phyloP scores from a whole-genome alignment of 2,113 vertebrate species.

The Collichthys lucidus region DNA sequence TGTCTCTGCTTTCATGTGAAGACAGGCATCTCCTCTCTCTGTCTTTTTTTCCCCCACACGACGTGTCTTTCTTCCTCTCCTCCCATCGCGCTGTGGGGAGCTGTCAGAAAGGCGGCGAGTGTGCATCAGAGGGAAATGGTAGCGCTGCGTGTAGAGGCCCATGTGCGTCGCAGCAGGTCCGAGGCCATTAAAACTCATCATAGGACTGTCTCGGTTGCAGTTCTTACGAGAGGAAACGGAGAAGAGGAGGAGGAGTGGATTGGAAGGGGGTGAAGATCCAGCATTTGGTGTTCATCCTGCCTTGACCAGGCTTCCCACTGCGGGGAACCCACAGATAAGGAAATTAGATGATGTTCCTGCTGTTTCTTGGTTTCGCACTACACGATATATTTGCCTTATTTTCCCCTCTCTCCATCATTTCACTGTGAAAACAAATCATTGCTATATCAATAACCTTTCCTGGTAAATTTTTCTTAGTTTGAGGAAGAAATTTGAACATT shows the following conservation, averaged over 20 bases:
- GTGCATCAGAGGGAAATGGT: constrained; percentile 41
- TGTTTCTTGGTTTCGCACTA: background rate
- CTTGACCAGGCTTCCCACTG: background rate
- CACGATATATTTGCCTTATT: background rate
- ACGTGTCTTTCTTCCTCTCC: constrained; percentile 22
- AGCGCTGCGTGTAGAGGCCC: constrained; percentile 38
- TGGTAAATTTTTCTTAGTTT: background rate
- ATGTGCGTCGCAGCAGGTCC: constrained; percentile 50
- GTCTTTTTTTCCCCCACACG: too few species aligned
- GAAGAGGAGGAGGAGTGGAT: constrained; percentile 30
- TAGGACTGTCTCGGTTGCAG: constrained; percentile 45
- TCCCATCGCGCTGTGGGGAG: constrained; percentile 33
- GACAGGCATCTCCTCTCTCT: too few species aligned
- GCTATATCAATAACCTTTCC: background rate
- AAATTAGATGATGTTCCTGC: constrained; percentile 50
- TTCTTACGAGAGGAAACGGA: constrained; percentile 29
- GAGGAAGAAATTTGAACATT: background rate
- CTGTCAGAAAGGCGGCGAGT: constrained; percentile 42
- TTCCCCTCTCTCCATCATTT: background rate
- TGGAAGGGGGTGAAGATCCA: constrained; percentile 35
- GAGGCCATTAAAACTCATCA: constrained; percentile 66
- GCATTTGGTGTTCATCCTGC: constrained; percentile 33
- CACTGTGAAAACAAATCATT: background rate
- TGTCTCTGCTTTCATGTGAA: too few species aligned
- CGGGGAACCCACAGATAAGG: constrained; percentile 38